Evolutionary conservation across 2,113 vertebrate species (phyloP), one percentile per base, ranked within the genome.

Genomic region (Pangasianodon hypophthalmus): DNA sequence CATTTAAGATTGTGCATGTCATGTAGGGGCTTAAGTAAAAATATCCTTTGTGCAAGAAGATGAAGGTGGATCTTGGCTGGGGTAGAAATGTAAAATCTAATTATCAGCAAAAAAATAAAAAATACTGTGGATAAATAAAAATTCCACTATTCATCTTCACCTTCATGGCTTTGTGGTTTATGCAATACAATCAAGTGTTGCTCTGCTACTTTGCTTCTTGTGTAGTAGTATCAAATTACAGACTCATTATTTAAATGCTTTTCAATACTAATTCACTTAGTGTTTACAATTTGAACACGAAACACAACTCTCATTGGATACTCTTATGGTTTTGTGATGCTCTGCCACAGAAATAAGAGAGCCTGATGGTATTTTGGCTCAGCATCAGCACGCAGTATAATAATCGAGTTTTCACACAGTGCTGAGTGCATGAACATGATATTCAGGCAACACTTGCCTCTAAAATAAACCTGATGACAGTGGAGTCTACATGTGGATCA

Each of bases 371-470:
- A 16, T 82, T 67, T 81, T 67, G n/a, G n/a, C 54, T 75, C 7
- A 16, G 54, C 44, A 2, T 62, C 75, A 52, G 44, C 58, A 37
- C 41, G 26, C 18, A 37, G 3, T 13, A 73, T 54, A 37, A 48
- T 41, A 18, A 87, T 56, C 1, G 50, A 77, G 83, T 88, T 86
- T 86, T 64, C 26, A 32, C 44, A 41, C 44, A 18, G 90, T 94
- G 94, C 94, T 92, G 94, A 95, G 92, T 82, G 41, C 92, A 92
- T 80, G 91, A 96, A 95, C 91, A 92, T 91, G 94, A 95, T 94
- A 93, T 87, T 83, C 46, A 89, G 89, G 90, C 89, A 93, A 92
- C 87, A 92, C 89, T 90, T 90, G 83, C 50, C 89, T 94, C 89
- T 64, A 81, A 93, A 94, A 95, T 93, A 94, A 95, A 95, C 88